Evolutionary conservation across 1,140 invertebrate genomes (phyloP).

Genomic region (Pachyrhynchus sulphureomaculatus): DNA sequence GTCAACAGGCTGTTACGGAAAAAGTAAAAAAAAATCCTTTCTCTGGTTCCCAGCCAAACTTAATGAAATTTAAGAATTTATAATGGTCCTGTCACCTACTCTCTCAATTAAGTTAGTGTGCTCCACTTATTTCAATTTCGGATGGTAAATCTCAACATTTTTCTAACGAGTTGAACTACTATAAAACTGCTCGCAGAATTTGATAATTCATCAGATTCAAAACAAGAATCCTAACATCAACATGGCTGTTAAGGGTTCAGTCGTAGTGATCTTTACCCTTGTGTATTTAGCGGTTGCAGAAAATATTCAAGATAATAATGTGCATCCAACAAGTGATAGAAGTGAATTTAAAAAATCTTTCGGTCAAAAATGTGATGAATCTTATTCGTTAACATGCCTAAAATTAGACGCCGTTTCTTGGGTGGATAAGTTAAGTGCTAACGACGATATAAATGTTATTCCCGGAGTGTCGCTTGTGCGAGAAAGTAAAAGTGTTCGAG

Average conservation of each 20-base stretch:
- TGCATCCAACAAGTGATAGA: constrained; percentile 31
- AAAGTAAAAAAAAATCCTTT: constrained; percentile 18
- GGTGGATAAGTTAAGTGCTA: constrained; percentile 68
- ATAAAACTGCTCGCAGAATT: constrained; percentile 34
- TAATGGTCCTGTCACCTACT: constrained; percentile 37
- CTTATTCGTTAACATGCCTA: constrained; percentile 73
- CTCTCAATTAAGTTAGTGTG: constrained; percentile 41
- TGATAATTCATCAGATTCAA: constrained; percentile 31
- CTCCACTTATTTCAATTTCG: constrained; percentile 42
- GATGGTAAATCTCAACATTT: constrained; percentile 14
- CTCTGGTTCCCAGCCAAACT: constrained; percentile 9
- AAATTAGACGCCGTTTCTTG: constrained; percentile 77
- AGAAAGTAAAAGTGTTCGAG: constrained; percentile 59
- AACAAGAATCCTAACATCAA: neutral
- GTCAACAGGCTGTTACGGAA: neutral
- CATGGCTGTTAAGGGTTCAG: constrained; percentile 12
- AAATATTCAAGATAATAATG: no score
- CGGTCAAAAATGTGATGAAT: constrained; percentile 65
- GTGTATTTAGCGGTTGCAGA: constrained; percentile 1
- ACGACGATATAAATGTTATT: constrained; percentile 63
- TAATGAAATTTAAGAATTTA: constrained; percentile 6
- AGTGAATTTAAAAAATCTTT: constrained; percentile 47
- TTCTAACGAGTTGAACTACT: constrained; percentile 14
- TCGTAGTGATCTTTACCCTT: constrained; percentile 4
- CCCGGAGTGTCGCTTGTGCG: constrained; percentile 72